Percentiles rank a stretch among this genome's conserved stretches.
These are phyloP conservation scores for Azorinus chamasolen DNA, from an alignment of 2,888 invertebrate species.

Conservation along the genomic window DNA sequence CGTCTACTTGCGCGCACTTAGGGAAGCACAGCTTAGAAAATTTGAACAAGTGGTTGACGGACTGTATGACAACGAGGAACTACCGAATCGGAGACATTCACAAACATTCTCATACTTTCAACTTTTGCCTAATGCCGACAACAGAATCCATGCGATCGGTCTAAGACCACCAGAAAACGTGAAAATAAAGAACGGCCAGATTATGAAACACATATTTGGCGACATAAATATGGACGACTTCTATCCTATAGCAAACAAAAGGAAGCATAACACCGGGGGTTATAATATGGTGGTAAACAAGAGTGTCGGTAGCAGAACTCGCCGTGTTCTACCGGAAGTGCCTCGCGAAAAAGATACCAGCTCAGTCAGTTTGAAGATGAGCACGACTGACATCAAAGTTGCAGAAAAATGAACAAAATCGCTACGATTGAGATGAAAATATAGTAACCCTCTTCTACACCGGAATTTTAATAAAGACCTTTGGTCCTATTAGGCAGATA, in stretches of 20 bases:
- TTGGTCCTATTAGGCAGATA: too few relatives aligned
- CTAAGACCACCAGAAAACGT: constrained; percentile 42
- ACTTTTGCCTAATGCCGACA: constrained; percentile 38
- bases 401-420: neutral
- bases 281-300: constrained; percentile 6
- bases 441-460: too few relatives aligned
- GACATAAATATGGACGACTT: constrained; percentile 62
- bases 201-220: constrained; percentile 71
- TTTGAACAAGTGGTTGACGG: constrained; percentile 12
- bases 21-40: constrained; percentile 44
- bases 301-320: neutral
- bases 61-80: constrained; percentile 29
- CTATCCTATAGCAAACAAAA: constrained; percentile 46
- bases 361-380: constrained; percentile 53
- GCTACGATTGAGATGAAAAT: too few relatives aligned
- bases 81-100: constrained; percentile 42
- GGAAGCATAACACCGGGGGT: constrained; percentile 9
- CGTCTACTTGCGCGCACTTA: constrained; percentile 64
- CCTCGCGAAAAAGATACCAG: constrained; percentile 35
- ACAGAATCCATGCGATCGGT: constrained; percentile 29
- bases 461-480: too few relatives aligned
- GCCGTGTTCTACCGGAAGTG: constrained; percentile 4
- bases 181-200: constrained; percentile 61
- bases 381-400: constrained; percentile 12
- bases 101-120: constrained; percentile 69